Conservation (phyloP, 1,140 invertebrate species). For the Paraescarpia echinospica region DNA sequence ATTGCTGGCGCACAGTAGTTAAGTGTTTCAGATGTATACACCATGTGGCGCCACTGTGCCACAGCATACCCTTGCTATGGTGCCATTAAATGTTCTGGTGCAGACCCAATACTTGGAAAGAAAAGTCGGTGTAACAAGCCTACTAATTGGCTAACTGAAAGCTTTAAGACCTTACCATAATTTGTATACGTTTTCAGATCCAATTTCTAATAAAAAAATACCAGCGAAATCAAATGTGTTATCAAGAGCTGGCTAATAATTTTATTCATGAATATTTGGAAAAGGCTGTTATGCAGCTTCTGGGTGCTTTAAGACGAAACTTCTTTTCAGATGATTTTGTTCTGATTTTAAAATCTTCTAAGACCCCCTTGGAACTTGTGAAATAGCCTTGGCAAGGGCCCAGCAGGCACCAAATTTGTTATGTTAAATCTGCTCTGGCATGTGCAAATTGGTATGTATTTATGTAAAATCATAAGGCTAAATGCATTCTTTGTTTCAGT, state of each 20-base stretch:
- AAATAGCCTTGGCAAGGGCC: neutral
- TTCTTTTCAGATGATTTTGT: neutral
- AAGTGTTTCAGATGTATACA: neutral
- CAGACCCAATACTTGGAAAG: neutral
- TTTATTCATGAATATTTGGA: neutral
- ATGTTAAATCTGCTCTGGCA: neutral
- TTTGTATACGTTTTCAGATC: neutral
- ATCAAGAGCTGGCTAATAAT: neutral
- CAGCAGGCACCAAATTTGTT: neutral
- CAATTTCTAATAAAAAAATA: neutral
- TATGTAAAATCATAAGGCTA: neutral
- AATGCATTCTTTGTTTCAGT: neutral
- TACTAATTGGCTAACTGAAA: neutral
- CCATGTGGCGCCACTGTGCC: conserved; percentile 2
- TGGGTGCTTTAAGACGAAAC: neutral
- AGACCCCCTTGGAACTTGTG: neutral
- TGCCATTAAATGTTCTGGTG: neutral
- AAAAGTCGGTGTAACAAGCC: neutral
- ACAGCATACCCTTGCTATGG: neutral
- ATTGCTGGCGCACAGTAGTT: neutral
- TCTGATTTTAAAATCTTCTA: neutral
- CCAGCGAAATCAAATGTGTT: neutral
- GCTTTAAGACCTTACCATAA: neutral
- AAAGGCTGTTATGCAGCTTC: neutral
- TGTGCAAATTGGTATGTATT: neutral